Evolutionary conservation across 92 coral and sea anemone genomes (phyloP).

Genomic region (Muricea muricata): DNA sequence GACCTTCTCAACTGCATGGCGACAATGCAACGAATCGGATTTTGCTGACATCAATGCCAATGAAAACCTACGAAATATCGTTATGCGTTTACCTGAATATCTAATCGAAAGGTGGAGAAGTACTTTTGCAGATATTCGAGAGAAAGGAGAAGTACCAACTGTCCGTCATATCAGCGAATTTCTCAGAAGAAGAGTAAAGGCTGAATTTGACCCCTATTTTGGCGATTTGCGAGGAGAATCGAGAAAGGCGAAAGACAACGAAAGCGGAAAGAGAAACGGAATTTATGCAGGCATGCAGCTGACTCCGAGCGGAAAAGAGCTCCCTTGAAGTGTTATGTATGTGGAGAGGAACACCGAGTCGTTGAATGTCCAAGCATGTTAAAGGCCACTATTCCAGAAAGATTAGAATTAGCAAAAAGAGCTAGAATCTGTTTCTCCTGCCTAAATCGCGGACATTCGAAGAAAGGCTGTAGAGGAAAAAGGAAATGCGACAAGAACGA

Average conservation of each 20-base stretch:
- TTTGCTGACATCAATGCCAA: constrained; percentile 54
- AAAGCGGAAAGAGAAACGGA: neutral
- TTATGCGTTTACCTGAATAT: constrained; percentile 16
- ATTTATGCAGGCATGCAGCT: neutral
- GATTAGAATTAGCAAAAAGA: constrained; percentile 24
- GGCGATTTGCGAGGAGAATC: constrained; percentile 43
- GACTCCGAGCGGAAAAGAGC: neutral
- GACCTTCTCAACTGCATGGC: constrained; percentile 53
- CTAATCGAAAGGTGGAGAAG: constrained; percentile 45
- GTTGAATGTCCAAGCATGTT: constrained; percentile 48
- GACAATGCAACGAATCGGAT: constrained; percentile 32
- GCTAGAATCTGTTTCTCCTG: constrained; percentile 17
- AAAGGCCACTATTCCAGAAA: constrained; percentile 8
- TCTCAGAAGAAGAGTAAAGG: constrained; percentile 46
- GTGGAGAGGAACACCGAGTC: constrained; percentile 47
- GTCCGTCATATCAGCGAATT: constrained; percentile 46
- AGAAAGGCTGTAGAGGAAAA: constrained; percentile 46
- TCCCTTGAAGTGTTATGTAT: constrained; percentile 41
- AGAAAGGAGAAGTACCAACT: constrained; percentile 41
- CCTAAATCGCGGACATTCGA: neutral
- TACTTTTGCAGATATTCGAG: constrained; percentile 38
- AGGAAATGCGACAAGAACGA: constrained; percentile 54
- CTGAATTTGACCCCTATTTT: constrained; percentile 61
- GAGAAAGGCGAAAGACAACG: constrained; percentile 6
- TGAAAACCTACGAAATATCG: too few species aligned